Conservation (phyloP, 2,888 invertebrate genomes). For the Melanchra persicariae region DNA sequence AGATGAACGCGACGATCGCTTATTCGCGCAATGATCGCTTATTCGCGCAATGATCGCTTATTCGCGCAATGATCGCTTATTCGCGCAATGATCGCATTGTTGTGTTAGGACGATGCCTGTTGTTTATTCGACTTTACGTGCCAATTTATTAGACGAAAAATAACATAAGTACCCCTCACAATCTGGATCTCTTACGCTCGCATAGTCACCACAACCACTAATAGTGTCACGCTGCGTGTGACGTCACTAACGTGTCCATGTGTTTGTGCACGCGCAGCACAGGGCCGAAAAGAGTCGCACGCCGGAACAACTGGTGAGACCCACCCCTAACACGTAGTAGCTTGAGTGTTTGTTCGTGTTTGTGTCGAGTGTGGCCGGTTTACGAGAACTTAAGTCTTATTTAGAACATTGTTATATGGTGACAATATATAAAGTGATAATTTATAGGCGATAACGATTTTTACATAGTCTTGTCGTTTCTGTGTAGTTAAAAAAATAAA, state of each 20-base stretch:
- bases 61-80: no score
- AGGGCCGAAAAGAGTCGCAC: conserved; percentile 86
- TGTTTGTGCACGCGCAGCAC: conserved; percentile 86
- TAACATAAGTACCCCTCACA: background rate
- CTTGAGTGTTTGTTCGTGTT: conserved; percentile 40
- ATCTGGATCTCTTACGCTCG: conserved; percentile 4
- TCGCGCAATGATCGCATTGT: no score
- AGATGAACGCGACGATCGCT: no score
- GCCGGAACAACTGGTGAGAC: conserved; percentile 87
- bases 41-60: no score
- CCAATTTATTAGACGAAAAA: no score
- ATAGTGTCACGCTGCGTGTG: conserved; percentile 66
- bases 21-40: no score
- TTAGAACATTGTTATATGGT: background rate
- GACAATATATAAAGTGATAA: no score
- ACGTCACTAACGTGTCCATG: conserved; percentile 76
- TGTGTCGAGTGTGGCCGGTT: background rate
- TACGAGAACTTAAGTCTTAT: background rate
- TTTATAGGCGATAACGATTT: no score
- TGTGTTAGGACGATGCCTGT: no score
- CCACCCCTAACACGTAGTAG: conserved; percentile 53
- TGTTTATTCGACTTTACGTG: no score
- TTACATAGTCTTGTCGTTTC: no score
- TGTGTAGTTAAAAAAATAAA: no score
- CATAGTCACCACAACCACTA: conserved; percentile 35